phyloP scores from a whole-genome alignment of 23 tunicate genomes.

The Halocynthia roretzi region DNA sequence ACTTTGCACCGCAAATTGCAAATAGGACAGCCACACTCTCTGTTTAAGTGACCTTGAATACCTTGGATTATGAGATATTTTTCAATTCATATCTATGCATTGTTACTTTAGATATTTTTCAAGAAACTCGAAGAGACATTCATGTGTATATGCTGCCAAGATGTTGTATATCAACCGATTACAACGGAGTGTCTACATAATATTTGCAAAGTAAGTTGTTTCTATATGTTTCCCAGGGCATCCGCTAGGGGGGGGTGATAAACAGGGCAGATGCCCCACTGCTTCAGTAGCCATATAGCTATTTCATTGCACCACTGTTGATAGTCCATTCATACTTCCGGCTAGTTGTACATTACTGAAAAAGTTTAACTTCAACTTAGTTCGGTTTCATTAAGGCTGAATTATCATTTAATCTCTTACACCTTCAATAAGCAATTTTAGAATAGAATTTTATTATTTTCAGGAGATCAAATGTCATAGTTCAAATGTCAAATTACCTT shows the following conservation, averaged over 20 bases:
- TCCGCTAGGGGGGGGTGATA: too few relatives aligned
- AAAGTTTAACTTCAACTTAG: too few relatives aligned
- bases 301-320: not conserved
- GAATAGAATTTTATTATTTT: too few relatives aligned
- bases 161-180: constrained; percentile 55
- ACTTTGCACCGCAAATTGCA: too few relatives aligned
- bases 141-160: constrained; percentile 71
- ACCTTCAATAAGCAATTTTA: too few relatives aligned
- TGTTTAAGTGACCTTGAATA: not conserved
- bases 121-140: constrained; percentile 44
- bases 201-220: constrained; percentile 47
- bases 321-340: not conserved
- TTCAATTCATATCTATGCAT: not conserved
- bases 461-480: too few relatives aligned
- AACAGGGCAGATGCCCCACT: too few relatives aligned
- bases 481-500: not conserved
- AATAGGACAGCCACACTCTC: not conserved
- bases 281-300: too few relatives aligned
- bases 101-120: constrained; percentile 11
- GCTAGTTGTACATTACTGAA: too few relatives aligned
- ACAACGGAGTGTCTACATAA: constrained; percentile 73
- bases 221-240: not conserved
- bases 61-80: not conserved
- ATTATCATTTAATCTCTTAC: too few relatives aligned
- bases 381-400: too few relatives aligned